Evolutionary conservation across 1,140 invertebrate genomes (phyloP).

Genomic region (Ceratosolen fusciceps): DNA sequence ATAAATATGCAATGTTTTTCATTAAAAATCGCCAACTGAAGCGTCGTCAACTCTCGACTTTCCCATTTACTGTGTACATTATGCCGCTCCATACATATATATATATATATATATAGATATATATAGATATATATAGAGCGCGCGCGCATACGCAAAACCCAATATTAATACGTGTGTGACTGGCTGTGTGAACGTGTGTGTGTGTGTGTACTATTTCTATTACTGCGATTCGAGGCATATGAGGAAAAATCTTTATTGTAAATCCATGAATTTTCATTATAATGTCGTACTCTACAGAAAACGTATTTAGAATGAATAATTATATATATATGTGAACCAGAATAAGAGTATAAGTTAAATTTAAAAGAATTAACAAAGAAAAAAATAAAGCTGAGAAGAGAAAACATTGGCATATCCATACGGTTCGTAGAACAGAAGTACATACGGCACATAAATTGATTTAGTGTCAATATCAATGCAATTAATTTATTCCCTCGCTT

Average conservation of each 20-base stretch:
- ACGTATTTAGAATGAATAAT: background rate
- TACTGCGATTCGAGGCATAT: conserved; percentile 58
- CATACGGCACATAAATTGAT: conserved; percentile 19
- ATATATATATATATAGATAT: background rate
- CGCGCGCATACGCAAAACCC: no score
- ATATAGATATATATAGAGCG: no score
- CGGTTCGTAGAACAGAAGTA: conserved; percentile 27
- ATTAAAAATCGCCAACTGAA: conserved; percentile 53
- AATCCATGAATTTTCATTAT: conserved; percentile 52
- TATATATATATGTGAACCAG: no score
- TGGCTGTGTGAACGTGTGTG: no score
- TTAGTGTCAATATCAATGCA: conserved; percentile 30
- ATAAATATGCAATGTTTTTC: conserved; percentile 54
- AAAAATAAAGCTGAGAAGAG: conserved; percentile 2
- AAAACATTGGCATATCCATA: conserved; percentile 50
- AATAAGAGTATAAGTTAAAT: background rate
- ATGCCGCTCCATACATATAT: conserved; percentile 47
- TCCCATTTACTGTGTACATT: conserved; percentile 58
- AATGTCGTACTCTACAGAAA: conserved; percentile 51
- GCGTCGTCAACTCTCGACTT: conserved; percentile 52
- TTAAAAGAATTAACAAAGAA: background rate
- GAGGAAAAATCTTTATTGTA: conserved; percentile 46
- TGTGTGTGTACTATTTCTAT: conserved; percentile 59
- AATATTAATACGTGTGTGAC: no score
- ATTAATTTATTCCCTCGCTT: conserved; percentile 16